Evolutionary conservation across 2,797 vertebrate genomes (phyloP).

Genomic region (Erithacus rubecula): DNA sequence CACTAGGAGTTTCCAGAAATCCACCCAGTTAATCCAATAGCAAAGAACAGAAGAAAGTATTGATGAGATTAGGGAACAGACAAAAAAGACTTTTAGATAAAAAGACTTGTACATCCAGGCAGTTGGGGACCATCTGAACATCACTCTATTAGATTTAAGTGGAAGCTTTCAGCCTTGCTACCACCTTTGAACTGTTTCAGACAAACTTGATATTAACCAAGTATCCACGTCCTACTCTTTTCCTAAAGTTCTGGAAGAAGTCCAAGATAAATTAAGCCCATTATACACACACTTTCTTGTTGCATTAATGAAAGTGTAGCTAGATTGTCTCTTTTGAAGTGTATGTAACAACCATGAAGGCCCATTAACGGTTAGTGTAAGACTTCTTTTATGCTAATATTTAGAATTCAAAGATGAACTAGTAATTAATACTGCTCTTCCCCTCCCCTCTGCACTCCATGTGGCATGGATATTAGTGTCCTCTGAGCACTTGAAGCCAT

Average conservation of each 20-base stretch:
- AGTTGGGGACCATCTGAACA: not conserved
- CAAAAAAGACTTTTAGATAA: not conserved
- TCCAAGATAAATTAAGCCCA: constrained; percentile 53
- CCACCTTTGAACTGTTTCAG: constrained; percentile 36
- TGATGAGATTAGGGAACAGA: not conserved
- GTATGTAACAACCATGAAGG: constrained; percentile 19
- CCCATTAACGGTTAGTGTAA: constrained; percentile 13
- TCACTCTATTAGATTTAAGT: not conserved
- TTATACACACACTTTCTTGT: constrained; percentile 34
- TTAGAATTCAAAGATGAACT: constrained; percentile 59
- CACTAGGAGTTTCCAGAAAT: not conserved
- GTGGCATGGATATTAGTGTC: constrained; percentile 49
- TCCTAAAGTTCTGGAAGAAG: constrained; percentile 30
- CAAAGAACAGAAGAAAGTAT: not conserved
- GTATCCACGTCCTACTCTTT: not conserved
- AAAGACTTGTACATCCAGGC: not conserved
- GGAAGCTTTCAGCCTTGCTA: not conserved
- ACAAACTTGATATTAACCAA: constrained; percentile 48
- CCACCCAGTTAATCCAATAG: not conserved
- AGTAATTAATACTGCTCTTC: constrained; percentile 52
- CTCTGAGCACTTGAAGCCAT: constrained; percentile 67
- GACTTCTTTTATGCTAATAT: constrained; percentile 49
- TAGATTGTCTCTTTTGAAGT: constrained; percentile 51
- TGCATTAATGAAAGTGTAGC: constrained; percentile 26
- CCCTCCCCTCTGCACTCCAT: not conserved